Percentiles rank a stretch among this genome's conserved stretches.
phyloP scores from a whole-genome alignment of 2,888 invertebrate species.

The Reticulitermes lucifugus region DNA sequence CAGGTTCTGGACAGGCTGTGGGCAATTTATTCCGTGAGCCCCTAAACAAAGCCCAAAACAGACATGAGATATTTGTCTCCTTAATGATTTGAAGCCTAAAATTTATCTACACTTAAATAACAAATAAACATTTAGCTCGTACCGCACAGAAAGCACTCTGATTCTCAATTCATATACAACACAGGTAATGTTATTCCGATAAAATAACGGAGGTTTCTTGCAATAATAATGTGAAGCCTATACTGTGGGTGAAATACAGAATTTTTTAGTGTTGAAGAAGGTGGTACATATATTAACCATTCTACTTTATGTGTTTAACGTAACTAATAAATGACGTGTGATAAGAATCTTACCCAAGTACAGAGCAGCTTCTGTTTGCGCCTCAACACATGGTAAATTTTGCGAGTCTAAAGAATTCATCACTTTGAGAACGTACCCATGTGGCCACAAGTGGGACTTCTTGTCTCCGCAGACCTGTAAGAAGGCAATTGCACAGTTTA shows the following conservation, averaged over 20 bases:
- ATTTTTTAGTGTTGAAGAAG: too few relatives aligned
- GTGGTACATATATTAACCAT: too few relatives aligned
- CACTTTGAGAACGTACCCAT: conserved; percentile 85
- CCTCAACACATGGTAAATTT: conserved; percentile 75
- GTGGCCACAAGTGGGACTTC: conserved; percentile 64
- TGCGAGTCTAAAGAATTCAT: conserved; percentile 85
- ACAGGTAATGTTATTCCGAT: neutral
- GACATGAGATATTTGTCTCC: neutral
- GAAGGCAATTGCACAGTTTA: too few relatives aligned
- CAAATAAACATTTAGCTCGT: too few relatives aligned
- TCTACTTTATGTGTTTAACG: too few relatives aligned
- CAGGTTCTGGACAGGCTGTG: conserved; percentile 77
- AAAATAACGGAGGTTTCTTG: too few relatives aligned
- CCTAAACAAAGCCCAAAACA: conserved; percentile 61
- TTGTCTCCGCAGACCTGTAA: too few relatives aligned
- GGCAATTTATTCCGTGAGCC: conserved; percentile 73
- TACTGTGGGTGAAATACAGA: too few relatives aligned
- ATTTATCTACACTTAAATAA: too few relatives aligned
- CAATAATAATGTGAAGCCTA: too few relatives aligned
- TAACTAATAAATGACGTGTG: too few relatives aligned
- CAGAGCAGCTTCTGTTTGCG: conserved; percentile 79
- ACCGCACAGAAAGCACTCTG: neutral
- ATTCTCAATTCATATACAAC: neutral
- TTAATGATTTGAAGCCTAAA: neutral
- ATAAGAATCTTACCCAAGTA: conserved; percentile 69